These are phyloP conservation scores for Hymenopus coronatus DNA, from an alignment of 2,888 invertebrate genomes.

Conservation along the genomic window DNA sequence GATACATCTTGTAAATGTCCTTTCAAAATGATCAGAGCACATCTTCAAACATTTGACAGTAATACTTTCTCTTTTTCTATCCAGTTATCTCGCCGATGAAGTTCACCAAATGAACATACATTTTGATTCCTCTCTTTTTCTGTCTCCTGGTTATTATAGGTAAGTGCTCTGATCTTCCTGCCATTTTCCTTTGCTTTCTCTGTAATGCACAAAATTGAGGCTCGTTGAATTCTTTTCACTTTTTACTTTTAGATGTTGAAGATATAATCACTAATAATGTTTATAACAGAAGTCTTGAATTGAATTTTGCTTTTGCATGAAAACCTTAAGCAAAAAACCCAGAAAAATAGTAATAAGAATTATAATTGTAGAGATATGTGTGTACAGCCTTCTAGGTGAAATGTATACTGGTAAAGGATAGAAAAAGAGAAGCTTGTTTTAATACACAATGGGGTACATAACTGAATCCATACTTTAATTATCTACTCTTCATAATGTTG, in stretches of 20 bases:
- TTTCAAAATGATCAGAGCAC: neutral
- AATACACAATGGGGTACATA: too few species aligned
- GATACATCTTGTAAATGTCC: neutral
- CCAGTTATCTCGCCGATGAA: neutral
- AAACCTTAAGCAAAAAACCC: neutral
- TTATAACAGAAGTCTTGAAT: neutral
- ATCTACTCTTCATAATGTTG: too few species aligned
- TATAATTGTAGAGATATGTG: neutral
- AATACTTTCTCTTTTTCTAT: neutral
- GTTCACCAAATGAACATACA: neutral
- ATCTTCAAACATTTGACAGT: neutral
- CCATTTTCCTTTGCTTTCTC: neutral
- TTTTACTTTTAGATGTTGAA: neutral
- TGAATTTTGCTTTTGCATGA: neutral
- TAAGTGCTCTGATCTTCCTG: neutral
- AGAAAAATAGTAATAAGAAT: neutral
- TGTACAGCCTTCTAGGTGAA: neutral
- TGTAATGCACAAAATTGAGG: neutral
- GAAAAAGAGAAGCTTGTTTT: too few species aligned
- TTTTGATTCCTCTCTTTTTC: neutral
- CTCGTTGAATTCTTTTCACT: neutral
- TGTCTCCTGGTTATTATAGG: neutral
- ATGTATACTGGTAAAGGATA: too few species aligned
- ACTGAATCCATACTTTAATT: too few species aligned
- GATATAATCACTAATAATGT: neutral